Percentiles rank a stretch among this genome's conserved stretches.
Conservation (phyloP, 2,797 vertebrate species). For the Masticophis lateralis region DNA sequence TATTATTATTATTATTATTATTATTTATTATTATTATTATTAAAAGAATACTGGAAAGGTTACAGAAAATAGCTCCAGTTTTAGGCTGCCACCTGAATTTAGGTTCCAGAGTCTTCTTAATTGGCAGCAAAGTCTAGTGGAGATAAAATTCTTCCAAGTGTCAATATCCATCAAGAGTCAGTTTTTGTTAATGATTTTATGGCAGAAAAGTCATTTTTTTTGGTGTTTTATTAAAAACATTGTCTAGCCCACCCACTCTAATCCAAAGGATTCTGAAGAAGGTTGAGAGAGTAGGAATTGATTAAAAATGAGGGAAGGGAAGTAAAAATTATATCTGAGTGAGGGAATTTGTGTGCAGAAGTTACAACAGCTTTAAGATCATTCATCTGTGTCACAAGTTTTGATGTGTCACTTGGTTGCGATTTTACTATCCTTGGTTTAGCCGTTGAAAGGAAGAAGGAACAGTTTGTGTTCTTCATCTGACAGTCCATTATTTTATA, state of each 20-base stretch:
- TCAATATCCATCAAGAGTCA: background rate
- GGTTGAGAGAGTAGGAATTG: background rate
- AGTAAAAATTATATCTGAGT: background rate
- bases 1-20: background rate
- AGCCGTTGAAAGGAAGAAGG: constrained; percentile 25
- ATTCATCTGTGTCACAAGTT: constrained; percentile 22
- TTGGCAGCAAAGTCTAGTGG: background rate
- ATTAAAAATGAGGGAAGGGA: background rate
- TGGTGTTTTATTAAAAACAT: background rate
- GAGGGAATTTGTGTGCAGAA: background rate
- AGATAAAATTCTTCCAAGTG: background rate
- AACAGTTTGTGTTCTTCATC: background rate
- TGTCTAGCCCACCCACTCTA: background rate
- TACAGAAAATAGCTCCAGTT: background rate
- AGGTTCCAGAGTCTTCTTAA: background rate
- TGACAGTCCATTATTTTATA: constrained; percentile 1
- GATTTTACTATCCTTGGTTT: constrained; percentile 5
- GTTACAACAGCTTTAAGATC: constrained; percentile 5
- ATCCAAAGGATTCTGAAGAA: background rate
- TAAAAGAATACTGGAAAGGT: background rate
- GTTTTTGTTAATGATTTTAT: background rate
- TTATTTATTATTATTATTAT: background rate
- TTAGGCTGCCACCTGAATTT: background rate
- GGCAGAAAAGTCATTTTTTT: background rate
- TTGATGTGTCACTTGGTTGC: constrained; percentile 26